Evolutionary conservation across 2,113 vertebrate genomes (phyloP).

Genomic region (Epinephelus moara): DNA sequence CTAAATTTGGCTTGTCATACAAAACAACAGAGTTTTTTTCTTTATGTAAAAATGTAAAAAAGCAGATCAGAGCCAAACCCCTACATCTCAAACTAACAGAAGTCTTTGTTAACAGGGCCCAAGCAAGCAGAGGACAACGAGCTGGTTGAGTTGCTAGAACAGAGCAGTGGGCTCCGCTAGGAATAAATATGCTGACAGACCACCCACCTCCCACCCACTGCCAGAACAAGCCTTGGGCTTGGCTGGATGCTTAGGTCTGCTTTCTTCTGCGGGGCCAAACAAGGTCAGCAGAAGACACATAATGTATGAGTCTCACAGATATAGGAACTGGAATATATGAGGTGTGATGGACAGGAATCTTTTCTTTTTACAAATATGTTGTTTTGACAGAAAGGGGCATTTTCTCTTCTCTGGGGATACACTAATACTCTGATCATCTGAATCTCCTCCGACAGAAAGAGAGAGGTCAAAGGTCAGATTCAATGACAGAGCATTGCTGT

Average conservation of each 20-base stretch:
- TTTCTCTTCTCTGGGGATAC: not conserved
- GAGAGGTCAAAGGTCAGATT: conserved; percentile 25
- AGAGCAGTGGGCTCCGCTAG: conserved; percentile 60
- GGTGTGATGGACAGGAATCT: conserved; percentile 34
- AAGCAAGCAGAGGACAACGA: conserved; percentile 71
- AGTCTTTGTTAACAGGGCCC: conserved; percentile 62
- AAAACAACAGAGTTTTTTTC: too few species aligned
- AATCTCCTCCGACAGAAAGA: not conserved
- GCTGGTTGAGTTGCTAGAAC: conserved; percentile 60
- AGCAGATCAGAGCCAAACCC: conserved; percentile 33
- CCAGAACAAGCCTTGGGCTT: conserved; percentile 70
- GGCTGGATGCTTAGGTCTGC: conserved; percentile 61
- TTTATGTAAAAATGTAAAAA: not conserved
- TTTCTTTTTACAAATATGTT: not conserved
- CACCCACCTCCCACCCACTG: conserved; percentile 75
- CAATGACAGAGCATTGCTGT: not conserved
- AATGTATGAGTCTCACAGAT: conserved; percentile 42
- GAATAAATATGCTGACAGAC: conserved; percentile 77
- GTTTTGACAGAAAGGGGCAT: not conserved
- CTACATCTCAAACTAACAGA: conserved; percentile 42
- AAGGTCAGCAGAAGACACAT: conserved; percentile 64
- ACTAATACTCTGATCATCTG: not conserved
- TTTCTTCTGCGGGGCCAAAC: conserved; percentile 60
- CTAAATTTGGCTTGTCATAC: not conserved
- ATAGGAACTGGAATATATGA: conserved; percentile 39